A percentile compares a stretch with the other conserved stretches of the same genome.
Evolutionary conservation across 2,888 invertebrate genomes (phyloP).

Genomic region (Caenorhabditis sulstoni): DNA sequence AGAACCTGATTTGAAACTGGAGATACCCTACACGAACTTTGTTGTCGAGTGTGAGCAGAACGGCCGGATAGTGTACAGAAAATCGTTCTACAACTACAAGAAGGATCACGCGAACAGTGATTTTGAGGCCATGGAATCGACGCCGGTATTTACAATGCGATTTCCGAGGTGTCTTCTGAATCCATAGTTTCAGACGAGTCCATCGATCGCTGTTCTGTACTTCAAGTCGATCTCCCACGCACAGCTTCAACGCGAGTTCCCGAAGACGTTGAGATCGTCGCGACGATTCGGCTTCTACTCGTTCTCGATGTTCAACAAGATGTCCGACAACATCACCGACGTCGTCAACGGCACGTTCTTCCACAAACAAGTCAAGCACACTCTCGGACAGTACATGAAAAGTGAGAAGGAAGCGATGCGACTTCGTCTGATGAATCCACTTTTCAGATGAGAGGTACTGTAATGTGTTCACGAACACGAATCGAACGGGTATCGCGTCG

Average conservation of each 20-base stretch:
- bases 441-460: slow-evolving; percentile 51
- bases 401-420: not conserved
- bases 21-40: slow-evolving; percentile 46
- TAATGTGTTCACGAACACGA: slow-evolving; percentile 43
- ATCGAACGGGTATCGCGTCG: slow-evolving; percentile 34
- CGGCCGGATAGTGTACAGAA: slow-evolving; percentile 18
- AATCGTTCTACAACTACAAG: slow-evolving; percentile 37
- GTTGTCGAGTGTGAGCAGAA: slow-evolving; percentile 46
- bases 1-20: slow-evolving; percentile 38
- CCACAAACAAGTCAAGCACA: slow-evolving; percentile 29
- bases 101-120: slow-evolving; percentile 16
- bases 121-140: slow-evolving; percentile 38
- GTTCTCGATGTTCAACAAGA: slow-evolving; percentile 57
- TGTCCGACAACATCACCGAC: slow-evolving; percentile 41
- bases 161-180: too few species aligned
- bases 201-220: slow-evolving; percentile 49
- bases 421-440: too few species aligned
- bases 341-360: slow-evolving; percentile 36
- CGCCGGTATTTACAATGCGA: too few species aligned
- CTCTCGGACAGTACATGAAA: slow-evolving; percentile 41
- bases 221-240: slow-evolving; percentile 54
- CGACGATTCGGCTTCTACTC: slow-evolving; percentile 31
- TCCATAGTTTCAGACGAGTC: slow-evolving; percentile 50
- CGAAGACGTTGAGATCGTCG: slow-evolving; percentile 26
- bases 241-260: slow-evolving; percentile 45